Conservation (phyloP, 2,888 invertebrate species). For the Caenorhabditis becei region DNA sequence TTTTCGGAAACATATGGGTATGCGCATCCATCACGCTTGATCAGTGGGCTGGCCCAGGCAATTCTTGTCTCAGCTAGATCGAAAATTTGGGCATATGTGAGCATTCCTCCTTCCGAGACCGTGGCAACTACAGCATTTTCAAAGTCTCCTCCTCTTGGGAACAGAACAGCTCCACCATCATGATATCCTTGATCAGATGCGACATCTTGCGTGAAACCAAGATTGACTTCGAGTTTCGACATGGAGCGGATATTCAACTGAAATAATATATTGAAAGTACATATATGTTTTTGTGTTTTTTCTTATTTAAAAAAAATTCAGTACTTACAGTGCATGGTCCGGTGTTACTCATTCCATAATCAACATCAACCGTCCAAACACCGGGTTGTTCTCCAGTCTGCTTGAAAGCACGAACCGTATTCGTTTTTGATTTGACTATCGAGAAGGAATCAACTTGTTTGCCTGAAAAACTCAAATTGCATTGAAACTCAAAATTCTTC, state of each 20-base stretch:
- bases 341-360: slow-evolving; percentile 38
- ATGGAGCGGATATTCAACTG: slow-evolving; percentile 62
- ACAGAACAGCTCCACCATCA: slow-evolving; percentile 62
- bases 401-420: slow-evolving; percentile 57
- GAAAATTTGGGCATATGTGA: slow-evolving; percentile 67
- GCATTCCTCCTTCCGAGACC: slow-evolving; percentile 39
- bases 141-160: slow-evolving; percentile 61
- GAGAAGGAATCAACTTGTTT: slow-evolving; percentile 43
- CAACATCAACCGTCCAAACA: slow-evolving; percentile 65
- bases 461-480: too few relatives aligned
- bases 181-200: slow-evolving; percentile 62
- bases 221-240: slow-evolving; percentile 57
- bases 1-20: slow-evolving; percentile 65
- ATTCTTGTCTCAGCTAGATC: slow-evolving; percentile 67
- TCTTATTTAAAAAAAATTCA: neutral
- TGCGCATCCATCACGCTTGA: slow-evolving; percentile 63
- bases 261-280: slow-evolving; percentile 11
- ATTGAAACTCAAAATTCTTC: too few relatives aligned
- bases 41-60: slow-evolving; percentile 70
- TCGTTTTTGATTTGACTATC: slow-evolving; percentile 64
- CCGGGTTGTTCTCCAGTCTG: slow-evolving; percentile 61
- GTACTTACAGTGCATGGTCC: slow-evolving; percentile 63
- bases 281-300: neutral
- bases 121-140: slow-evolving; percentile 66
- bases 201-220: slow-evolving; percentile 69